A percentile compares a stretch with the other conserved stretches of the same genome.
These are phyloP conservation scores for Sitobion miscanthi DNA, from an alignment of 1,140 invertebrate species.

Conservation along the genomic window DNA sequence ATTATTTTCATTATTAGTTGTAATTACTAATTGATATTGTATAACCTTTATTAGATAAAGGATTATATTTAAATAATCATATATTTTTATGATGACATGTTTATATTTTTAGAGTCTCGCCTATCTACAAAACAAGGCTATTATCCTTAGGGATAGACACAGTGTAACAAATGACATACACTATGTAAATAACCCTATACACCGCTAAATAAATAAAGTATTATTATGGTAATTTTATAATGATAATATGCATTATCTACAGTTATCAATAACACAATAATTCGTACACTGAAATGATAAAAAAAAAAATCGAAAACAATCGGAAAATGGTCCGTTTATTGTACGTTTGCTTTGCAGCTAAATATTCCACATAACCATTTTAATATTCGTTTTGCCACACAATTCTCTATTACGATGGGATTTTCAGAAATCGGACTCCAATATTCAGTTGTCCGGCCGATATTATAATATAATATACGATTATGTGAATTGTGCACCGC, in stretches of 20 bases:
- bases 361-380: not conserved
- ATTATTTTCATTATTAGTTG: no score
- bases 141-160: no score
- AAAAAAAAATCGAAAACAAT: not conserved
- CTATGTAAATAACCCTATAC: no score
- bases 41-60: no score
- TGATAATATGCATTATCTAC: not conserved
- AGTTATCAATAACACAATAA: not conserved
- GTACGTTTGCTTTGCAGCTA: not conserved
- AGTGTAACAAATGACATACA: no score
- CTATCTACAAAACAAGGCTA: no score
- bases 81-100: no score
- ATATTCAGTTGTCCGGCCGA: not conserved
- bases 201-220: not conserved
- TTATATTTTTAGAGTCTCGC: no score
- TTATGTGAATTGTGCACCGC: not conserved
- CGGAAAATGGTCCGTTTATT: not conserved
- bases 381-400: not conserved
- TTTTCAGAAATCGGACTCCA: not conserved
- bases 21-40: no score
- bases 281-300: not conserved
- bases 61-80: no score
- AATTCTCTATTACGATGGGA: not conserved
- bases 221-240: not conserved
- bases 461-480: not conserved